phyloP scores from a whole-genome alignment of 1,140 invertebrate genomes.

The Drosophila novamexicana region DNA sequence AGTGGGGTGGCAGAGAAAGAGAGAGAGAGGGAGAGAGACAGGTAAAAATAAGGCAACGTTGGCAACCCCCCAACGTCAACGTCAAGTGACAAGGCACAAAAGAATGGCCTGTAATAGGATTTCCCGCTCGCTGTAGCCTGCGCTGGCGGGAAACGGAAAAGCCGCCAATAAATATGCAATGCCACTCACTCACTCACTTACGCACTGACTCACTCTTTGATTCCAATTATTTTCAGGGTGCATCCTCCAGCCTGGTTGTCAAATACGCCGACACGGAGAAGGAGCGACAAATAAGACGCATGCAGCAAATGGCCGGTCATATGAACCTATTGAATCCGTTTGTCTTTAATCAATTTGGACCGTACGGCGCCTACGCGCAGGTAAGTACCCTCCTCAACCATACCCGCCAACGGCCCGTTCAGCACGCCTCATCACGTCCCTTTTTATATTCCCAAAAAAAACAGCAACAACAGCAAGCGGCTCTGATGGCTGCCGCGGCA shows the following conservation, averaged over 20 bases:
- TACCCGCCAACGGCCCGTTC: background rate
- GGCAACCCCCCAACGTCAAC: conserved; percentile 15
- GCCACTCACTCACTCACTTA: conserved; percentile 13
- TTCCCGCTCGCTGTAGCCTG: conserved; percentile 35
- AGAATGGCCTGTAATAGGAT: conserved; percentile 79
- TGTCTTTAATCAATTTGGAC: conserved; percentile 97
- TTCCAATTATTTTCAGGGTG: conserved; percentile 89
- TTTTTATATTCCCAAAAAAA: conserved; percentile 39
- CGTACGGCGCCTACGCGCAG: conserved; percentile 96
- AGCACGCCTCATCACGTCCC: too few species aligned
- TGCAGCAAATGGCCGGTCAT: conserved; percentile 99
- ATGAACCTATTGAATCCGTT: conserved; percentile 99
- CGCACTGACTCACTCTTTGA: conserved; percentile 1
- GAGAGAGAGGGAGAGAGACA: background rate
- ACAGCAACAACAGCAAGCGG: conserved; percentile 97
- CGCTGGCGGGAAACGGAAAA: conserved; percentile 57
- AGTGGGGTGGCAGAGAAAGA: too few species aligned
- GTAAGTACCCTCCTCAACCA: conserved; percentile 85
- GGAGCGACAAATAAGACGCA: conserved; percentile 98
- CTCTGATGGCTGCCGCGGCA: conserved; percentile 95
- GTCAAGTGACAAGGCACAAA: conserved; percentile 59
- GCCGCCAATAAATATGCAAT: conserved; percentile 78
- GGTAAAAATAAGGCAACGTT: conserved; percentile 38
- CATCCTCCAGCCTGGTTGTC: conserved; percentile 99
- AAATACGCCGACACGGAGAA: conserved; percentile 99